phyloP scores from a whole-genome alignment of 2,113 vertebrate species.

The Ceuthmochares aereus region DNA sequence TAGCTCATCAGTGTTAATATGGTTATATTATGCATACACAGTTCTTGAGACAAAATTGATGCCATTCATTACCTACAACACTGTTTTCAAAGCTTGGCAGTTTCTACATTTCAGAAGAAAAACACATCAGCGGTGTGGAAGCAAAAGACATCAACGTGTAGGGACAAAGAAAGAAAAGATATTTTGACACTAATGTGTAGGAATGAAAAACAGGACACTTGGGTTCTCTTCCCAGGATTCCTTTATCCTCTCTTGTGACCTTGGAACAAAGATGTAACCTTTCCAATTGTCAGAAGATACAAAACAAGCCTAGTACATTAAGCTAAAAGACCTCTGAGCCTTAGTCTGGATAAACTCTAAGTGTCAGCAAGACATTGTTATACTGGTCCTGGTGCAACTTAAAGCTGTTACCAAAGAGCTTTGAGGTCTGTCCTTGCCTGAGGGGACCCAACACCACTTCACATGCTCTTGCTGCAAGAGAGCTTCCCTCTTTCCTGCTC shows the following conservation, averaged over 20 bases:
- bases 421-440: neutral
- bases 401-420: neutral
- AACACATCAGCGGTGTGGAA: rapidly evolving
- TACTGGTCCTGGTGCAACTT: neutral
- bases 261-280: neutral
- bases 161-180: neutral
- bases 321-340: neutral
- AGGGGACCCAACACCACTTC: neutral
- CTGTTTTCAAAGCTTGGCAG: neutral
- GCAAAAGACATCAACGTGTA: neutral
- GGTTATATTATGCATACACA: neutral
- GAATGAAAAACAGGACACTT: neutral
- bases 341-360: neutral
- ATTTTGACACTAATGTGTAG: neutral
- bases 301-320: neutral
- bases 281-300: neutral
- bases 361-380: neutral
- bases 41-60: neutral
- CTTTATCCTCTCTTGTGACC: neutral
- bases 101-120: neutral
- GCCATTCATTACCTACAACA: neutral
- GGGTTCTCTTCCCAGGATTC: neutral
- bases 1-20: neutral
- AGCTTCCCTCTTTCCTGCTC: neutral
- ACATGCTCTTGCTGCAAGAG: neutral